These are phyloP conservation scores for Muntiacus muntjak DNA, from an alignment of 2,113 vertebrate genomes.

Conservation along the genomic window DNA sequence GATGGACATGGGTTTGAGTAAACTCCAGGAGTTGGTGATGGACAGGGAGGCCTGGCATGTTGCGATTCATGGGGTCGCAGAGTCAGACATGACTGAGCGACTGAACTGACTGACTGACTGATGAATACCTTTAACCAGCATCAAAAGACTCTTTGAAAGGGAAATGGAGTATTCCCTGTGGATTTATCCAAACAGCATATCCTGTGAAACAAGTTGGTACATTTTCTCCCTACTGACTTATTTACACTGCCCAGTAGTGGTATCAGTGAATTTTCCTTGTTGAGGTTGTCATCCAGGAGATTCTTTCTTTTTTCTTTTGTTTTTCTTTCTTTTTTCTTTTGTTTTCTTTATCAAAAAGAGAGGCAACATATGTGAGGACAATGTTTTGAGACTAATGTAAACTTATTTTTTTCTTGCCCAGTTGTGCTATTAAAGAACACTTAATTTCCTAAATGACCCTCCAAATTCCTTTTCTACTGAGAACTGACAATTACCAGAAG, in stretches of 20 bases:
- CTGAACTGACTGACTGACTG: no score
- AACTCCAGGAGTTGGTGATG: no score
- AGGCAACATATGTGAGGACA: neutral
- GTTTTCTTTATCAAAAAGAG: neutral
- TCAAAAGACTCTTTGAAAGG: neutral
- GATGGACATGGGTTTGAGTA: no score
- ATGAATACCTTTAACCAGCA: neutral
- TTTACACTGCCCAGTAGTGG: neutral
- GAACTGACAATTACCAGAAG: neutral
- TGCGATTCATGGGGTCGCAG: no score
- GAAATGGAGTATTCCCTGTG: neutral
- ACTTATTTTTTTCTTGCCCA: neutral
- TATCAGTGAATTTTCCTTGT: neutral
- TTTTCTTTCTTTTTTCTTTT: neutral
- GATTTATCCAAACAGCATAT: neutral
- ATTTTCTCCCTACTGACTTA: neutral
- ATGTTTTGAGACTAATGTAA: neutral
- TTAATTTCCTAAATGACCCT: neutral
- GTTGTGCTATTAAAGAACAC: neutral
- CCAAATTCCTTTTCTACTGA: neutral
- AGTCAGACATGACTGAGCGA: no score
- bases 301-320: neutral
- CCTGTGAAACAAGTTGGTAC: neutral
- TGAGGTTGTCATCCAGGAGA: neutral
- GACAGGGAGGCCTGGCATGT: no score